A percentile compares a stretch with the other conserved stretches of the same genome.
phyloP scores from a whole-genome alignment of 2,113 vertebrate genomes.

The Ictalurus punctatus region DNA sequence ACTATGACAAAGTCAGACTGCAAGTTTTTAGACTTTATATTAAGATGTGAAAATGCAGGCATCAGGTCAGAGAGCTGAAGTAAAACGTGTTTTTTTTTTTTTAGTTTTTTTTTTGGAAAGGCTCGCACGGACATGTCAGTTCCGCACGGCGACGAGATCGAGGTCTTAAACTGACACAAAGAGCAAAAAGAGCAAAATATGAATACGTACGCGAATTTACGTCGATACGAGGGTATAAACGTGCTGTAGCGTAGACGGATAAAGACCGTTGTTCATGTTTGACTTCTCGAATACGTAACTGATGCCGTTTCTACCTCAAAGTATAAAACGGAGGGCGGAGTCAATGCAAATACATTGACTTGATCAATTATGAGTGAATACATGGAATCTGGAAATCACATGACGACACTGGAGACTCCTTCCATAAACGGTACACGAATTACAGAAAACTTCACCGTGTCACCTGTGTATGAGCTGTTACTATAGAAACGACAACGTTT shows the following conservation, averaged over 20 bases:
- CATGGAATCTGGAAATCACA: background rate
- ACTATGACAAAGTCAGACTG: constrained; percentile 12
- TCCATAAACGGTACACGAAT: background rate
- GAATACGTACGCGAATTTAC: background rate
- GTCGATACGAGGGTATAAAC: background rate
- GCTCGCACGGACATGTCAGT: background rate
- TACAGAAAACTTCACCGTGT: background rate
- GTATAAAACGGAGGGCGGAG: background rate
- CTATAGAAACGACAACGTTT: background rate
- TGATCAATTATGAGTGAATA: too few relatives aligned
- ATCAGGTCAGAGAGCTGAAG: background rate
- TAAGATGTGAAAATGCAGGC: background rate
- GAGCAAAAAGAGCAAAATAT: background rate
- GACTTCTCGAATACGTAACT: background rate
- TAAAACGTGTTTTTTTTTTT: background rate
- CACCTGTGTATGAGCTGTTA: background rate
- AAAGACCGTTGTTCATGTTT: background rate
- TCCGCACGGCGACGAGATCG: background rate
- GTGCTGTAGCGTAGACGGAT: background rate
- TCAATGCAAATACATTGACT: background rate
- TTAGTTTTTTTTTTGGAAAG: background rate
- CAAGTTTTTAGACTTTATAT: background rate
- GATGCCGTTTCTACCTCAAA: background rate
- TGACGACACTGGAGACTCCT: background rate
- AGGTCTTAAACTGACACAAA: background rate